phyloP scores from a whole-genome alignment of 2,113 vertebrate species.

The Caranx melampygus region DNA sequence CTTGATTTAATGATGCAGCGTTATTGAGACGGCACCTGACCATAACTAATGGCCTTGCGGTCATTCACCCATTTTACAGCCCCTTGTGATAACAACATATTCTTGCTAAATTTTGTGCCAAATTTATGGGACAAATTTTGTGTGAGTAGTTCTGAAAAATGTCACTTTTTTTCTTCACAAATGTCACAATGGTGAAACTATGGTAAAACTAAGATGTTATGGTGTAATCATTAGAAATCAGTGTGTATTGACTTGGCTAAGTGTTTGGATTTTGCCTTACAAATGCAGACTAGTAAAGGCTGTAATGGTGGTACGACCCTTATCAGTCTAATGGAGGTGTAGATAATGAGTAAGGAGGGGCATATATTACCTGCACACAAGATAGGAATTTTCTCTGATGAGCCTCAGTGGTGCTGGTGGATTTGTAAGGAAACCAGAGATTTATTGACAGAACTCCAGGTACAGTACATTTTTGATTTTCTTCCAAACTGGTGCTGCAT shows the following conservation, averaged over 20 bases:
- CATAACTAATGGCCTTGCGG: constrained; percentile 15
- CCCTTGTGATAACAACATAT: constrained; percentile 32
- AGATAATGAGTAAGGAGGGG: constrained; percentile 71
- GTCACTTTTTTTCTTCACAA: too few species aligned
- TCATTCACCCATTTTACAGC: constrained; percentile 59
- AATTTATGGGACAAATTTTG: background rate
- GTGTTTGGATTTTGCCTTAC: constrained; percentile 22
- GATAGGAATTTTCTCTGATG: constrained; percentile 41
- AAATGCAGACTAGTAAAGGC: constrained; percentile 9
- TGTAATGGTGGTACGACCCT: constrained; percentile 46
- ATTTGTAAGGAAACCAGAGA: constrained; percentile 2
- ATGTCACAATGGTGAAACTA: too few species aligned
- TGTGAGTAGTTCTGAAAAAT: background rate
- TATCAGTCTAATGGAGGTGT: constrained; percentile 78
- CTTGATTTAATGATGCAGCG: background rate
- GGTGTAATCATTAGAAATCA: background rate
- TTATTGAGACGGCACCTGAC: background rate
- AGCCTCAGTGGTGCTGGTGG: constrained; percentile 13
- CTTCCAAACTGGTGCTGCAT: background rate
- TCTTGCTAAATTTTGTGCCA: background rate
- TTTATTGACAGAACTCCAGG: constrained; percentile 26
- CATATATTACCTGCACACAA: constrained; percentile 55
- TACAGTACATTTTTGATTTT: constrained; percentile 24
- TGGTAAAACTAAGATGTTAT: background rate
- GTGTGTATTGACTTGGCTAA: background rate